Percentiles rank a stretch among this genome's conserved stretches.
Conservation (phyloP, 2,888 invertebrate genomes). For the Agriopis leucophaearia region DNA sequence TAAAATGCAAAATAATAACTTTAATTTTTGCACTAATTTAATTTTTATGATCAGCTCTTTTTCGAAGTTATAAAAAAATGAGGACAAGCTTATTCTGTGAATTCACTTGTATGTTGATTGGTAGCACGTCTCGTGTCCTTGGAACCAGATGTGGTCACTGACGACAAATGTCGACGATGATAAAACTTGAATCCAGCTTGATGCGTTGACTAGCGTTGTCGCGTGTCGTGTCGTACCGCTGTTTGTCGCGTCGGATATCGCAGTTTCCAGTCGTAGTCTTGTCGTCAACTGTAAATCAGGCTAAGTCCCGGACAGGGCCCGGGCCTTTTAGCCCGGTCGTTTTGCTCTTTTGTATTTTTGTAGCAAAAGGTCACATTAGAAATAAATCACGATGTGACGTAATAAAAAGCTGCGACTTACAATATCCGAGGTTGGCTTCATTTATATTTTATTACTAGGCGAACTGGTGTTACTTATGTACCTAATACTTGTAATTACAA, state of each 20-base stretch:
- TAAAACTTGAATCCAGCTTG: no score
- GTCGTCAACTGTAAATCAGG: not conserved
- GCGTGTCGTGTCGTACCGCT: not conserved
- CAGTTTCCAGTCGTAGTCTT: not conserved
- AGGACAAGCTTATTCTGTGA: no score
- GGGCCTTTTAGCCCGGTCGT: conserved; percentile 4
- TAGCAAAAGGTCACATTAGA: conserved; percentile 28
- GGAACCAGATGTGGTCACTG: no score
- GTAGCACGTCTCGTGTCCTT: no score
- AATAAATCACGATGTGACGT: conserved; percentile 22
- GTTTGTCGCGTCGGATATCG: not conserved
- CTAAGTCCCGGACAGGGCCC: not conserved
- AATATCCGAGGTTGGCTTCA: not conserved
- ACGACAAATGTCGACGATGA: no score
- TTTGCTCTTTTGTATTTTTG: conserved; percentile 29
- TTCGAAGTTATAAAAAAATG: no score
- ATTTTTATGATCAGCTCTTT: no score
- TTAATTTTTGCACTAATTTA: no score
- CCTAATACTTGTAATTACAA: not conserved
- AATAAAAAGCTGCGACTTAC: conserved; percentile 21
- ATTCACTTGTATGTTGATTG: no score
- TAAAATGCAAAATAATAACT: no score
- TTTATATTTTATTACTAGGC: conserved; percentile 1
- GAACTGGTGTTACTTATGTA: not conserved
- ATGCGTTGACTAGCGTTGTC: no score